Evolutionary conservation across 2,113 vertebrate genomes (phyloP), one percentile per base, ranked within the genome.

Genomic region (Camelus dromedarius): DNA sequence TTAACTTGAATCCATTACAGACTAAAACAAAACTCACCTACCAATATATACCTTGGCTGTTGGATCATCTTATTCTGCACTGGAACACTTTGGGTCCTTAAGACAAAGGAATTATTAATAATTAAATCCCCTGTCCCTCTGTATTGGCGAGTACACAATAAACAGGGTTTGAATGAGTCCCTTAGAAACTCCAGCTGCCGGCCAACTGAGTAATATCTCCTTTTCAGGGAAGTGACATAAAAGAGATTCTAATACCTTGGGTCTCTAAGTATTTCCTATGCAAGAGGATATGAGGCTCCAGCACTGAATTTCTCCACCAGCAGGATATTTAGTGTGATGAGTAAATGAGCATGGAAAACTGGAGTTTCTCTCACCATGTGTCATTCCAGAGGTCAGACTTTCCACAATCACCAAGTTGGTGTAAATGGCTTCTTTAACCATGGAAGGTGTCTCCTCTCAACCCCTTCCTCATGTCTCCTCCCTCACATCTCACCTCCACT

Each of bases 201-300:
- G 85, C 67, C 91, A 77, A 64, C 48, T 42, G 54, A 81, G 93
- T 48, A 60, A 22, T 48, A 94, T 20, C 77, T 75, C 67, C 84
- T 94, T 84, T 89, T 79, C 93, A 95, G 60, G 69, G 85, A 88
- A 95, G 67, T 54, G 32, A 30, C 48, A 24, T 50, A 32, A 93
- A 80, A 77, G 32, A 91, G 48, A 81, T 35, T 50, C 77, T 48
- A 42, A 48, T n/a, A 56, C 15, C 50, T 77, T 66, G 42, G 52
- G n/a, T 50, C 4, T 1, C 66, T 87, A 94, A 60, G 22, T 67
- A 67, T 50, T 93, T 97, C 95, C 92, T 42, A 50, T 8, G n/a
- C 24, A 92, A 69, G 56, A 93, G 95, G 89, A 93, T n/a, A 66
- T 46, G 67, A 87, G 77, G 35, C 35, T 32, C 18, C 2, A 6